Evolutionary conservation across 2,113 vertebrate genomes (phyloP), one percentile per base, ranked within the genome.

Genomic region (Erythrocercus mccallii): DNA sequence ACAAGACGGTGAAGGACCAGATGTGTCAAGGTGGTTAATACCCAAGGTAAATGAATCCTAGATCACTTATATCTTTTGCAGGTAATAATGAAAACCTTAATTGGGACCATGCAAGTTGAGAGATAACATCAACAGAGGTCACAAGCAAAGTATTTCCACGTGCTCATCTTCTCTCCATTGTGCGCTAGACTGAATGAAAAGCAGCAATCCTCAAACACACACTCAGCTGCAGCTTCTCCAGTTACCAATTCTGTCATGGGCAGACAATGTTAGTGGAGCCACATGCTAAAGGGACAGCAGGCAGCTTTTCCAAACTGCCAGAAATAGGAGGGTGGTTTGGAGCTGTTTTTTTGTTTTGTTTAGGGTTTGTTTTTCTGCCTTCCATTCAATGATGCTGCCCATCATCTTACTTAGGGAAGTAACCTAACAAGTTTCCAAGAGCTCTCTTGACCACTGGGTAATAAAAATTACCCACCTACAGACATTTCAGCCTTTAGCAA

Each of bases 401-500:
- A 93, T 68, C 72, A 95, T 47, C 86, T 71, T 88, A 18, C 76
- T 88, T 44, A 40, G 17, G 80, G 57, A 95, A 97, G 87, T 47
- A 91, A 90, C 54, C 91, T 57, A 88, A 73, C 58, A 88, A 93
- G 81, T 70, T 93, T 74, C 78, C 78, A 86, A 62, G 81, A 94
- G 78, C 56, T 69, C 74, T 73, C 84, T 58, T 86, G 90, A 88
- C 93, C 66, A 66, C 84, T 40, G 50, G 28, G 12, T 61, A 78
- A 70, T 53, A 70, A n/a, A 70, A 85, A 94, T 77, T 77, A 80
- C 61, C 57, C 78, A 82, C 70, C 78, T 77, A 85, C 81, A 95
- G 56, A 78, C 60, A 94, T 90, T 85, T 60, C 81, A 92, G 81
- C 50, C 86, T 82, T 92, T 44, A 87, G 54, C 70, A 94, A 54